These are phyloP conservation scores for Mantis religiosa DNA, from an alignment of 2,888 invertebrate genomes.

Conservation along the genomic window DNA sequence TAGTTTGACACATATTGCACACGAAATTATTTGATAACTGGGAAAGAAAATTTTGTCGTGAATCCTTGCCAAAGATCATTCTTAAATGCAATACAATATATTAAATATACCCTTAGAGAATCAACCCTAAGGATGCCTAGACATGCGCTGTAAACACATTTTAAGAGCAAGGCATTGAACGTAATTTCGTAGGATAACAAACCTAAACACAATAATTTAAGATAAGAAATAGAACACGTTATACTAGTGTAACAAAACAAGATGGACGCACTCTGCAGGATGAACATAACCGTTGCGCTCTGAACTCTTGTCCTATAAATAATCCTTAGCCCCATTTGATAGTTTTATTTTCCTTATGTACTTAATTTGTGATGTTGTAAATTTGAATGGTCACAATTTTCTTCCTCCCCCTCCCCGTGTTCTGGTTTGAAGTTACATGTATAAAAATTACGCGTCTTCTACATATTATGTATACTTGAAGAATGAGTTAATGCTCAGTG, in stretches of 20 bases:
- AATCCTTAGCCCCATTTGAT: background rate
- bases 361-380: slow-evolving; percentile 15
- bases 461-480: background rate
- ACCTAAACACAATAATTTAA: background rate
- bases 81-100: no score
- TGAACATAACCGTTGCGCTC: background rate
- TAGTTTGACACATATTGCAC: no score
- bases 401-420: background rate
- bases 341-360: background rate
- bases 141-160: no score
- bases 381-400: slow-evolving; percentile 1
- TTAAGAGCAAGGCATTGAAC: background rate
- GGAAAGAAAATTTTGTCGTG: no score
- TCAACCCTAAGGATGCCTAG: no score
- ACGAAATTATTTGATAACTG: no score
- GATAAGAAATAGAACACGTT: background rate
- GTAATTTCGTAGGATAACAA: background rate
- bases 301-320: background rate
- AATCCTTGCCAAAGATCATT: no score
- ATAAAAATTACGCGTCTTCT: background rate
- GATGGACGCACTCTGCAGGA: background rate
- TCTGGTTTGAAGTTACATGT: background rate
- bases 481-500: background rate
- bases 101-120: no score
- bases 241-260: background rate